Conservation (phyloP, 1,140 invertebrate genomes). For the Tribolium madens region DNA sequence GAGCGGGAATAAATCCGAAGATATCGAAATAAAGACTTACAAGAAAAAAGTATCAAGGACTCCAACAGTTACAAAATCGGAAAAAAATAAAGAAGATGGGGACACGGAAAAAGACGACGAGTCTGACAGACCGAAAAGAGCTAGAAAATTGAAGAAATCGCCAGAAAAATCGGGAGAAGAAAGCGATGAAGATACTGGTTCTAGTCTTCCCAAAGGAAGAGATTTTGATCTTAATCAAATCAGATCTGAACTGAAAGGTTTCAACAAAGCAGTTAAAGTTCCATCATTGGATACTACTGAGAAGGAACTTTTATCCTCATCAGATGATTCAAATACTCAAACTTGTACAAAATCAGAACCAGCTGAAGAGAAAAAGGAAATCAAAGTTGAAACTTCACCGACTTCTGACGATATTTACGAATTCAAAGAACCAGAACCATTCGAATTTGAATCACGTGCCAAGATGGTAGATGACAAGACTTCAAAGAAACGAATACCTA, state of each 20-base stretch:
- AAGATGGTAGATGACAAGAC: slow-evolving; percentile 68
- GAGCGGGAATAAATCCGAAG: slow-evolving; percentile 65
- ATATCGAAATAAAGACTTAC: slow-evolving; percentile 54
- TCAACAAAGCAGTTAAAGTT: slow-evolving; percentile 73
- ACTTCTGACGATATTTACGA: slow-evolving; percentile 83
- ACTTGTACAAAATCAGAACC: slow-evolving; percentile 60
- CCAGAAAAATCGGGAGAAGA: slow-evolving; percentile 58
- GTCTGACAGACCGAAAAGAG: slow-evolving; percentile 56
- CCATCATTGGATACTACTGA: slow-evolving; percentile 54
- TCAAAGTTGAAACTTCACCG: slow-evolving; percentile 57
- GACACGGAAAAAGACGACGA: slow-evolving; percentile 65
- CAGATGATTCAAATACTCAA: slow-evolving; percentile 62
- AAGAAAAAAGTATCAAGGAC: slow-evolving; percentile 50
- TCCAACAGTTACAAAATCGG: slow-evolving; percentile 52
- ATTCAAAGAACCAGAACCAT: slow-evolving; percentile 90
- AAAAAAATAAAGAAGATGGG: slow-evolving; percentile 62
- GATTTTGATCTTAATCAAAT: slow-evolving; percentile 88
- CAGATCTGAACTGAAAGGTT: slow-evolving; percentile 84
- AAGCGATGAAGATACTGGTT: slow-evolving; percentile 61
- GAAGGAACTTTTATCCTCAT: slow-evolving; percentile 64
- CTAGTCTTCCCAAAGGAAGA: slow-evolving; percentile 70
- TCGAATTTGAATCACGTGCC: slow-evolving; percentile 80
- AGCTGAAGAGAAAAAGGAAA: slow-evolving; percentile 59
- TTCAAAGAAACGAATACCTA: slow-evolving; percentile 68
- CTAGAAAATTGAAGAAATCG: slow-evolving; percentile 58